Conservation (phyloP, 2,888 invertebrate genomes). For the Drosophila birchii region DNA sequence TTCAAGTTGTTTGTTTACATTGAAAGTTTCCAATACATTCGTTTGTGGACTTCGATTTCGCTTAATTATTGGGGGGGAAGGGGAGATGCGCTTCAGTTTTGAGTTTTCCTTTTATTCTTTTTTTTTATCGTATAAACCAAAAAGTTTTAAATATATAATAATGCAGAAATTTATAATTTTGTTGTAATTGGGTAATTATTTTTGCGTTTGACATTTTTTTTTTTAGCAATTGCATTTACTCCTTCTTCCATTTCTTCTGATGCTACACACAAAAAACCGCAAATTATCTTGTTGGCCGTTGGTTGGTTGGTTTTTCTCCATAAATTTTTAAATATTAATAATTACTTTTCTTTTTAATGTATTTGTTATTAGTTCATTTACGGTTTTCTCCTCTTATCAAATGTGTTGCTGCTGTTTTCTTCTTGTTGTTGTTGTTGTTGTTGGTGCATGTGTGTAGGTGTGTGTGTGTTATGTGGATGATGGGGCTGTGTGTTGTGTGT, state of each 20-base stretch:
- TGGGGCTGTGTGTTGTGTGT: conserved; percentile 60
- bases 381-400: conserved; percentile 60
- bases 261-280: conserved; percentile 62
- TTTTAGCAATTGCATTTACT: conserved; percentile 55
- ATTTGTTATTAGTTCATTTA: conserved; percentile 69
- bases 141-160: conserved; percentile 80
- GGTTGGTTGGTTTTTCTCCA: conserved; percentile 57
- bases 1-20: conserved; percentile 55
- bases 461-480: conserved; percentile 58
- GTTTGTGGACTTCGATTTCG: conserved; percentile 19
- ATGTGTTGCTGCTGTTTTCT: conserved; percentile 61
- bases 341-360: conserved; percentile 65
- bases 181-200: conserved; percentile 64
- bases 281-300: conserved; percentile 67
- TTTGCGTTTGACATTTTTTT: conserved; percentile 49
- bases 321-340: conserved; percentile 78
- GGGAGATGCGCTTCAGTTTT: conserved; percentile 47
- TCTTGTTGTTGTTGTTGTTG: conserved; percentile 56
- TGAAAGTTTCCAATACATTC: conserved; percentile 59
- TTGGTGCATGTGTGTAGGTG: conserved; percentile 45
- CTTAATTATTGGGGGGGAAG: conserved; percentile 47
- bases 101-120: conserved; percentile 55
- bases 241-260: conserved; percentile 84
- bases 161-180: conserved; percentile 77
- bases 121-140: conserved; percentile 80